Evolutionary conservation across 2,888 invertebrate species (phyloP).

Genomic region (Cataglyphis albicans): DNA sequence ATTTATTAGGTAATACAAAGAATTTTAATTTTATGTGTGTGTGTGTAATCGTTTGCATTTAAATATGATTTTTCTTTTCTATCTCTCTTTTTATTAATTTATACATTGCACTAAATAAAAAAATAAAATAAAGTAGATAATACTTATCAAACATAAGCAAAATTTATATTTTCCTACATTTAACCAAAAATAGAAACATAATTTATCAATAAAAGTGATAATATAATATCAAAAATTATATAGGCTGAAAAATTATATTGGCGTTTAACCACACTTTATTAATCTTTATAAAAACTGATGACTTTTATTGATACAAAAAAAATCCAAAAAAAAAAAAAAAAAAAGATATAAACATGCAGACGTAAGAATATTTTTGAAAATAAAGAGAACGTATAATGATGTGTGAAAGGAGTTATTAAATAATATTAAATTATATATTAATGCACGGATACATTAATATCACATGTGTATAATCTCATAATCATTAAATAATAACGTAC

Average conservation of each 20-base stretch:
- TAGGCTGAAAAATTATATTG: not conserved
- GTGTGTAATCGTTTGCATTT: not conserved
- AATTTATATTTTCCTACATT: not conserved
- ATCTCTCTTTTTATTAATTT: not conserved
- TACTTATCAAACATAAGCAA: not conserved
- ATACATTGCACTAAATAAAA: not conserved
- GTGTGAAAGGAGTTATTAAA: not conserved
- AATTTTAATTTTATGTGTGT: not conserved
- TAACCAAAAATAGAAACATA: not conserved
- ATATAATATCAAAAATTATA: not conserved
- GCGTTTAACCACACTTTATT: not conserved
- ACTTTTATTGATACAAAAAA: not conserved
- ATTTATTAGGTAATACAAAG: not conserved
- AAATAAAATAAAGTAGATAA: not conserved
- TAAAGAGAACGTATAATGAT: not conserved
- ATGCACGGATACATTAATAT: not conserved
- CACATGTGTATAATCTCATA: not conserved
- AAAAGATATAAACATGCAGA: not conserved
- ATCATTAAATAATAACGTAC: conserved; percentile 73
- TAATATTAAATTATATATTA: not conserved
- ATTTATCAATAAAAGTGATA: not conserved
- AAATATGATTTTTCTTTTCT: not conserved
- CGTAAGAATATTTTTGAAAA: not conserved
- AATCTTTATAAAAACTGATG: not conserved
- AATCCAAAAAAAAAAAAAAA: not conserved